Base-by-base conservation (phyloP, 2,113 vertebrate species). In the Campylorhamphus procurvoides region DNA sequence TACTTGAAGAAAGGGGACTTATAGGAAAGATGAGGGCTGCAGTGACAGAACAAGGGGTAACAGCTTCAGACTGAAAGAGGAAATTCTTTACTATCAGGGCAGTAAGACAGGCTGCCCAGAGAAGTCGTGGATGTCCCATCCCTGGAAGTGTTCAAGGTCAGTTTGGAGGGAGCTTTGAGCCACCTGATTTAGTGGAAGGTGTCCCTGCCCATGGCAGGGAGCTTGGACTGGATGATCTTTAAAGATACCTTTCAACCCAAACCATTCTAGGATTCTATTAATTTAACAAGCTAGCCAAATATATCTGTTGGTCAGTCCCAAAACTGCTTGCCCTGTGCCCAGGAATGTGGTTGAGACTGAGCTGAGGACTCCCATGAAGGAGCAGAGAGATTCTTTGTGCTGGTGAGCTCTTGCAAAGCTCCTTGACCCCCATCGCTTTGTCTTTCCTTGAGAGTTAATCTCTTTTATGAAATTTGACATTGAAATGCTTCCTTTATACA, bases 381-480 rank as follows among this genome's bases (percentile, higher is more conserved):
- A 58, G 10, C 10, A 16, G 24, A 66, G 31, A 55, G 31, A 46
- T 20, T 33, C 23, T 78, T 6, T 2, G 5, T 47, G 49, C 83
- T 67, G 23, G 33, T 56, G 52, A 8, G 82, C 47, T 67, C 40
- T 40, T 81, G 25, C 14, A 52, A 7, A 17, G 13, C 50, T 85
- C 23, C 16, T 62, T 25, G 33, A 87, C 42, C 10, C 47, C 47
- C 74, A 50, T 9, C 1, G 4, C 56, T 75, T 92, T 40, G 10
- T 78, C 53, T 69, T 89, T 73, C 50, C 53, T 89, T 59, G 23
- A 79, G 39, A 84, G 23, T 76, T 87, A 95, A 93, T 91, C 89
- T 79, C 74, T 77, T 87, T 82, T 90, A 82, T 85, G 80, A 94
- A 96, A 94, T 89, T 83, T 91, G 89, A 91, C 93, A 85, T 94